A percentile compares a stretch with the other conserved stretches of the same genome.
Conservation (phyloP, 2,113 vertebrate genomes). For the Eidolon helvum region DNA sequence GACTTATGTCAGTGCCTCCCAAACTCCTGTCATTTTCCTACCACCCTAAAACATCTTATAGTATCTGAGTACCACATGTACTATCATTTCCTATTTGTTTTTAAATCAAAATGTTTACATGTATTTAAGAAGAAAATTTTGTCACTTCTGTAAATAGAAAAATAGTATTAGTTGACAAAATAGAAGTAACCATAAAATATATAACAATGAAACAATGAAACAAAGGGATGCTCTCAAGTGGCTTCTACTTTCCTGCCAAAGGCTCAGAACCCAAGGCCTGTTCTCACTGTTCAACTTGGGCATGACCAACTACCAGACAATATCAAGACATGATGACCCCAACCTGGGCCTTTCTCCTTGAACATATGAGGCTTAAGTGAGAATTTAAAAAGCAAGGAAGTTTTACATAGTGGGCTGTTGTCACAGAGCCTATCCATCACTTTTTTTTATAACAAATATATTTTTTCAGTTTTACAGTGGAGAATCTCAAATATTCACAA, state of each 20-base stretch:
- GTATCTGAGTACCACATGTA: neutral
- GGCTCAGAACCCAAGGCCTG: neutral
- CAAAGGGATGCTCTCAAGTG: neutral
- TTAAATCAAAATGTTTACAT: neutral
- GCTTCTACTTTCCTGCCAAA: neutral
- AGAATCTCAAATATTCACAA: neutral
- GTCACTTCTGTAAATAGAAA: slow-evolving; percentile 6
- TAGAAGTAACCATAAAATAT: neutral
- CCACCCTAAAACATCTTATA: neutral
- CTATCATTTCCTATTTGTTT: neutral
- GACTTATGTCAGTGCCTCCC: neutral
- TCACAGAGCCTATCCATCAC: neutral
- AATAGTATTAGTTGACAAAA: neutral
- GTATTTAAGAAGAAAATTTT: neutral
- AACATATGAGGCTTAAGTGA: neutral
- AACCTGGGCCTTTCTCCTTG: neutral
- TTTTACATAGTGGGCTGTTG: neutral
- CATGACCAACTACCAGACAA: too few relatives aligned
- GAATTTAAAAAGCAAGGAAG: neutral
- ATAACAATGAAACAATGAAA: neutral
- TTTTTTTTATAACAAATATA: neutral
- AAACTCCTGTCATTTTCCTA: neutral
- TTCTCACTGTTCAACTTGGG: neutral
- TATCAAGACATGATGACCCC: neutral
- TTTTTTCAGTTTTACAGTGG: neutral